These are phyloP conservation scores for Apogon hyalosoma DNA, from an alignment of 2,797 vertebrate genomes.

Conservation along the genomic window DNA sequence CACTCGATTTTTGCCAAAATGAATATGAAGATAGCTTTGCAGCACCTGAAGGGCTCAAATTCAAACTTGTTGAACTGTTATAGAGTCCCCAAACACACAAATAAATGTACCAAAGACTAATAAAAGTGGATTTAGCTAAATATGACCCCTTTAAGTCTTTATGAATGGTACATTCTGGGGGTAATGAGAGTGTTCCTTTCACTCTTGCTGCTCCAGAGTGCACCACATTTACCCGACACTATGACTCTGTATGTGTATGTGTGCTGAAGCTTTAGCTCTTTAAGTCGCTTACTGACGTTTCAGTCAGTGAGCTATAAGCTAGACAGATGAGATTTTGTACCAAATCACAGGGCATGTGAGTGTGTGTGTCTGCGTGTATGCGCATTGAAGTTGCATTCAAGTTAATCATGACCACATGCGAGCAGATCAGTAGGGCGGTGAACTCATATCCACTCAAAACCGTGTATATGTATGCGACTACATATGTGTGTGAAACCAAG, in stretches of 20 bases:
- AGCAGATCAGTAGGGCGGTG: constrained; percentile 60
- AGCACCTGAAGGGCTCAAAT: too few relatives aligned
- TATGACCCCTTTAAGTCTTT: not conserved
- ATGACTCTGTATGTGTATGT: not conserved
- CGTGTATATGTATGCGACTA: constrained; percentile 25
- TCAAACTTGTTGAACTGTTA: too few relatives aligned
- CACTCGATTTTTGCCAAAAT: too few relatives aligned
- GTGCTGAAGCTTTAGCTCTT: constrained; percentile 31
- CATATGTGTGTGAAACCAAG: not conserved
- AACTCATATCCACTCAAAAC: constrained; percentile 28
- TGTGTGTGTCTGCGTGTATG: not conserved
- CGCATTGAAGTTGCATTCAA: constrained; percentile 34
- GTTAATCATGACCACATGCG: constrained; percentile 49
- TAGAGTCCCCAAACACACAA: too few relatives aligned
- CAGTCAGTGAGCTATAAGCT: constrained; percentile 45
- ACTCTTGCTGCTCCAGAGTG: constrained; percentile 4
- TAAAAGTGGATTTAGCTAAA: too few relatives aligned
- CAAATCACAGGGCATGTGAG: constrained; percentile 13
- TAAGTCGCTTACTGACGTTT: constrained; percentile 45
- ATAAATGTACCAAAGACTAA: too few relatives aligned
- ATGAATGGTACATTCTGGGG: not conserved
- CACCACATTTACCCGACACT: constrained; percentile 3
- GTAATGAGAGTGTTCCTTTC: too few relatives aligned
- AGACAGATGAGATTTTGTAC: constrained; percentile 45
- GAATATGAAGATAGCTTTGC: too few relatives aligned